Percentiles rank a stretch among this genome's conserved stretches.
Evolutionary conservation across 92 coral and sea anemone genomes (phyloP).

Genomic region (Umimayanthus chanpuru): DNA sequence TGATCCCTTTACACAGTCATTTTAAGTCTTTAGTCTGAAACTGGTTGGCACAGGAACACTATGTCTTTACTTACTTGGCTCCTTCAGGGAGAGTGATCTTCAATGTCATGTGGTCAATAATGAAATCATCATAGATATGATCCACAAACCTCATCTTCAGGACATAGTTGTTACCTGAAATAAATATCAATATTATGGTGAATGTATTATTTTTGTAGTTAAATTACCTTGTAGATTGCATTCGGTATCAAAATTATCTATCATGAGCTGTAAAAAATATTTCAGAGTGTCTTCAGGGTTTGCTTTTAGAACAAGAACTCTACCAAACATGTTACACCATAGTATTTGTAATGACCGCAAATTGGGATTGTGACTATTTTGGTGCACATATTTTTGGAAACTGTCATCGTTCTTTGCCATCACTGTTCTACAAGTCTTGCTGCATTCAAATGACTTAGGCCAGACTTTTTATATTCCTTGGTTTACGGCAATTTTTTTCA

Average conservation of each 20-base stretch:
- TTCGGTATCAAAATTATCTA: background rate
- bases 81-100: conserved; percentile 95
- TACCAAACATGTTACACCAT: too few relatives aligned
- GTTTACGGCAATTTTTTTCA: too few relatives aligned
- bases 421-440: too few relatives aligned
- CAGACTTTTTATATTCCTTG: too few relatives aligned
- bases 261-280: too few relatives aligned
- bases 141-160: conserved; percentile 95
- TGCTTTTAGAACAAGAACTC: too few relatives aligned
- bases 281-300: too few relatives aligned
- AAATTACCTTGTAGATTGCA: background rate
- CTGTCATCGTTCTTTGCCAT: too few relatives aligned
- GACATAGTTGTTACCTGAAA: conserved; percentile 78
- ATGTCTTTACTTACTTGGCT: conserved; percentile 73
- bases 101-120: conserved; percentile 78
- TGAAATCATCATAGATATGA: conserved; percentile 93
- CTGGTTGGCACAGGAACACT: background rate
- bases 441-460: too few relatives aligned
- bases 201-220: background rate
- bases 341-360: too few relatives aligned
- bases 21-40: background rate
- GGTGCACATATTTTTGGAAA: too few relatives aligned
- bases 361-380: too few relatives aligned
- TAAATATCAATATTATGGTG: background rate
- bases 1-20: background rate